Percentiles rank a stretch among this genome's conserved stretches.
These are phyloP conservation scores for Lytechinus pictus DNA, from an alignment of 35 echinoderm and acorn worm genomes.

Conservation along the genomic window DNA sequence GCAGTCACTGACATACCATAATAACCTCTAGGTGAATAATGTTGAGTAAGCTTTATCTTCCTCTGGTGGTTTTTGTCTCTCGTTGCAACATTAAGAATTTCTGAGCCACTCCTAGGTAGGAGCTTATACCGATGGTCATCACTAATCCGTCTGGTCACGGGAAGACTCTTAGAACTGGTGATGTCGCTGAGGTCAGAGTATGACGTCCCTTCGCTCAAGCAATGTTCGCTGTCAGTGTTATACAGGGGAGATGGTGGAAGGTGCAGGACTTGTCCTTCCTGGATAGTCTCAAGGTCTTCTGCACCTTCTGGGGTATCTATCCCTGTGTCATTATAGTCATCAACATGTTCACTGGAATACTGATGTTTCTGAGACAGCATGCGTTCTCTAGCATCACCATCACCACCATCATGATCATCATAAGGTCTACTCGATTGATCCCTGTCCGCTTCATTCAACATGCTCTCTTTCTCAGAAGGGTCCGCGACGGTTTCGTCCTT, in stretches of 20 bases:
- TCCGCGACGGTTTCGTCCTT: neutral
- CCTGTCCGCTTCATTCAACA: constrained; percentile 15
- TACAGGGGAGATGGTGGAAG: neutral
- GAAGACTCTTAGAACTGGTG: constrained; percentile 33
- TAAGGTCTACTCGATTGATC: neutral
- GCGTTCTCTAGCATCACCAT: neutral
- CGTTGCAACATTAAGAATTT: neutral
- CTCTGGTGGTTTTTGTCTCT: constrained; percentile 16
- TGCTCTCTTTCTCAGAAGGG: constrained; percentile 44
- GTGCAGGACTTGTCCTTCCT: constrained; percentile 34
- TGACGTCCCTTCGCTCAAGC: constrained; percentile 49
- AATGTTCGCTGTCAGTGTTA: constrained; percentile 13
- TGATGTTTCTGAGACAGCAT: neutral
- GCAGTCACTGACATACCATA: neutral
- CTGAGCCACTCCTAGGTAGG: constrained; percentile 34
- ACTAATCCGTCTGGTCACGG: neutral
- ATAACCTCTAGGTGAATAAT: neutral
- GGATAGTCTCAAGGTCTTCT: constrained; percentile 29
- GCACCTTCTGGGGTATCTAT: neutral
- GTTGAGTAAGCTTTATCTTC: constrained; percentile 8
- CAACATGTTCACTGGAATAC: neutral
- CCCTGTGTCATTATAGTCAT: neutral
- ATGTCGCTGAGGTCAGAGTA: constrained; percentile 41
- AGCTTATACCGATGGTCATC: neutral
- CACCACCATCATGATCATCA: neutral